Evolutionary conservation across 2,113 vertebrate genomes (phyloP).

Genomic region (Pterocles burchelli): DNA sequence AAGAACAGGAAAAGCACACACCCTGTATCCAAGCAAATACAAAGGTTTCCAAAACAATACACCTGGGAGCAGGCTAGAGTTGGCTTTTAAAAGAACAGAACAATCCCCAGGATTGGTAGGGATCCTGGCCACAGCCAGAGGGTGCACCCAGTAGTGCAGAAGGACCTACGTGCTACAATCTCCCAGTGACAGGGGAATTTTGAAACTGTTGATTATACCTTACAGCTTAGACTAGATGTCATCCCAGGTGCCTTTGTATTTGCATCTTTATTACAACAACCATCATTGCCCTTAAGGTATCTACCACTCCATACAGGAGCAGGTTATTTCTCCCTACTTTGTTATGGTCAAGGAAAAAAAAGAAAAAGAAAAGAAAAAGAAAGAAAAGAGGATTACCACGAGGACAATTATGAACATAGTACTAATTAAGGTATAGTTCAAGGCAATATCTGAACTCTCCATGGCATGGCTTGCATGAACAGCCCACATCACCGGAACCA

Average conservation of each 20-base stretch:
- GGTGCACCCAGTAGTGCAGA: not conserved
- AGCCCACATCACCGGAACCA: not conserved
- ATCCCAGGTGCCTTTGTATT: not conserved
- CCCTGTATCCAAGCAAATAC: not conserved
- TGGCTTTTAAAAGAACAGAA: not conserved
- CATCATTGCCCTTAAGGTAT: not conserved
- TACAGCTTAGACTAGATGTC: not conserved
- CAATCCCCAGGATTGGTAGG: not conserved
- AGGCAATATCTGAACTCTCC: not conserved
- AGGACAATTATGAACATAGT: not conserved
- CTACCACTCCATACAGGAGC: accelerated
- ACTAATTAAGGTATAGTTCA: not conserved
- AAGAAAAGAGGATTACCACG: not conserved
- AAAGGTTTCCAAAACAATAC: not conserved
- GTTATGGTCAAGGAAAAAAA: not conserved
- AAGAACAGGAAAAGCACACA: not conserved
- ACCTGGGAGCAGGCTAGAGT: not conserved
- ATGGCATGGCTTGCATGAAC: not conserved
- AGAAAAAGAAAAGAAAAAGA: too few species aligned
- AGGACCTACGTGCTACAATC: not conserved
- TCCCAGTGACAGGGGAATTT: not conserved
- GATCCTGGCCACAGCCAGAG: not conserved
- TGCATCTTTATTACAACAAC: not conserved
- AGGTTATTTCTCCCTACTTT: not conserved
- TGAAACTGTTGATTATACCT: not conserved